phyloP scores from a whole-genome alignment of 2,888 invertebrate species.

The Agrotis segetum region DNA sequence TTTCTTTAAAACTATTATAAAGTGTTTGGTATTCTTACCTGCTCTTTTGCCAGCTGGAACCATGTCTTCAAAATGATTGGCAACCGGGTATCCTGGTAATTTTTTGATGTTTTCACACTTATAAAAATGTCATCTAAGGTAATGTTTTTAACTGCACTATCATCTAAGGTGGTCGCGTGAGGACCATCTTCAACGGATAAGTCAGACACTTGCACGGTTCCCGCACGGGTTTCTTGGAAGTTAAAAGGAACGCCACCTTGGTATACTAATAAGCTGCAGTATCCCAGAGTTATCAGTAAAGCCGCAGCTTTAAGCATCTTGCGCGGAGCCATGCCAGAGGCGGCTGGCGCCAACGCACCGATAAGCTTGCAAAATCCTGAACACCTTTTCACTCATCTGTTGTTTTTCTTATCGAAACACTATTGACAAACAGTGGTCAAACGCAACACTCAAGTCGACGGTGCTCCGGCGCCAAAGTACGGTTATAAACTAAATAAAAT shows the following conservation, averaged over 20 bases:
- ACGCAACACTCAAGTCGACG: conserved; percentile 66
- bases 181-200: conserved; percentile 81
- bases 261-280: conserved; percentile 92
- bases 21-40: conserved; percentile 91
- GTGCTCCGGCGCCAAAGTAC: conserved; percentile 78
- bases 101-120: conserved; percentile 98
- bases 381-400: conserved; percentile 88
- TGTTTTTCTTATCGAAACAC: conserved; percentile 83
- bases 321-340: conserved; percentile 87
- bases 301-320: conserved; percentile 88
- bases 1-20: neutral
- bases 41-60: conserved; percentile 97
- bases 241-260: conserved; percentile 90
- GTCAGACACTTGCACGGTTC: conserved; percentile 85
- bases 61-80: conserved; percentile 98
- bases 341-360: conserved; percentile 83
- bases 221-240: conserved; percentile 87
- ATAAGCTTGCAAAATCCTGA: conserved; percentile 77
- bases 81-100: conserved; percentile 96
- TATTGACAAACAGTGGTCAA: conserved; percentile 75
- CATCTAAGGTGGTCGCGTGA: conserved; percentile 74
- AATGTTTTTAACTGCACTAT: conserved; percentile 90
- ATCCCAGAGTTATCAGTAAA: conserved; percentile 89
- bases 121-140: conserved; percentile 97
- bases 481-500: conserved; percentile 91